phyloP scores from a whole-genome alignment of 2,888 invertebrate species.

The Drosophila acutilabella region DNA sequence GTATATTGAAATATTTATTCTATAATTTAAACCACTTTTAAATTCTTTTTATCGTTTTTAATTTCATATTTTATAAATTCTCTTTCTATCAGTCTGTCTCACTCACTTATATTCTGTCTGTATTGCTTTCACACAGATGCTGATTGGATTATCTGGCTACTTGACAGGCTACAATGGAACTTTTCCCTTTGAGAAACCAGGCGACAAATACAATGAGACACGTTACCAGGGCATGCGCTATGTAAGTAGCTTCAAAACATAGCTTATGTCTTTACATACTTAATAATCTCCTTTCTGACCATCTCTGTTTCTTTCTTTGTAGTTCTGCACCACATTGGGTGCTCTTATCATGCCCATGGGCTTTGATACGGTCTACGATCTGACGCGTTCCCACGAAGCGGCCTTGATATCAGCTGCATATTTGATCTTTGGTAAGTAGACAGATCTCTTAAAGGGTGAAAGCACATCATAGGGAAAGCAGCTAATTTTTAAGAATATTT shows the following conservation, averaged over 20 bases:
- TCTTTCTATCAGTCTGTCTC: neutral
- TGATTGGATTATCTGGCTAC: slow-evolving; percentile 96
- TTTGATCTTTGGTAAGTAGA: slow-evolving; percentile 91
- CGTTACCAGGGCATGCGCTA: slow-evolving; percentile 97
- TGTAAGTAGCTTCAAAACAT: slow-evolving; percentile 87
- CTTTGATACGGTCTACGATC: slow-evolving; percentile 94
- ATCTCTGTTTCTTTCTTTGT: slow-evolving; percentile 78
- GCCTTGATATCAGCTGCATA: slow-evolving; percentile 92
- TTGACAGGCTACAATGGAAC: slow-evolving; percentile 97
- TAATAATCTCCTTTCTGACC: neutral
- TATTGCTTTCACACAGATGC: slow-evolving; percentile 88
- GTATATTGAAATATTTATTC: too few relatives aligned
- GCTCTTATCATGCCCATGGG: slow-evolving; percentile 94
- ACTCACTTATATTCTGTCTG: slow-evolving; percentile 67
- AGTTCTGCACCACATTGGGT: slow-evolving; percentile 97
- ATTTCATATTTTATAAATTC: neutral
- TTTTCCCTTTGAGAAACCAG: slow-evolving; percentile 97
- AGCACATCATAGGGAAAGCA: too few relatives aligned
- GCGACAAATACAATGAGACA: slow-evolving; percentile 95
- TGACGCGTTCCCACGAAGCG: slow-evolving; percentile 93
- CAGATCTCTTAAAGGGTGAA: too few relatives aligned
- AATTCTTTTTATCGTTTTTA: too few relatives aligned
- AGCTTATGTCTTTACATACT: neutral
- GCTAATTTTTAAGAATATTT: too few relatives aligned
- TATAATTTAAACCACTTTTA: too few relatives aligned